phyloP scores from a whole-genome alignment of 64 coral and sea anemone genomes.

The Astreopora myriophthalma region DNA sequence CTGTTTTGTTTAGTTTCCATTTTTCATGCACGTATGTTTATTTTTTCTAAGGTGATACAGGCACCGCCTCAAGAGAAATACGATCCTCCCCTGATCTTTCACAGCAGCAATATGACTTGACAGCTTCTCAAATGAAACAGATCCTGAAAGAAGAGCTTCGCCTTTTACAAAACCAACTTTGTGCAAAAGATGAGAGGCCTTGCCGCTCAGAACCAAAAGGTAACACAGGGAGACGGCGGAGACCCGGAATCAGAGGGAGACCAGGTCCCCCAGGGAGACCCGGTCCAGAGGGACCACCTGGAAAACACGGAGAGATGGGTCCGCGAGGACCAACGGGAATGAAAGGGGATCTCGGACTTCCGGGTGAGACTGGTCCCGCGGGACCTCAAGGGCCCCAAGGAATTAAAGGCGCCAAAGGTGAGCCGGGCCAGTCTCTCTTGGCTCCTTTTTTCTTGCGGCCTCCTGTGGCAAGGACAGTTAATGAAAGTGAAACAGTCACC shows the following conservation, averaged over 20 bases:
- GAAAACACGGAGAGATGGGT: background rate
- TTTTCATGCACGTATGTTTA: too few species aligned
- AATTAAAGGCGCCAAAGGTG: slow-evolving; percentile 18
- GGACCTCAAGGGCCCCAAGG: slow-evolving; percentile 12
- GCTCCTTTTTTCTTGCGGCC: background rate
- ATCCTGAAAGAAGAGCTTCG: background rate
- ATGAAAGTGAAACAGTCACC: slow-evolving; percentile 13
- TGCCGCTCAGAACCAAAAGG: background rate
- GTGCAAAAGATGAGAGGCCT: background rate
- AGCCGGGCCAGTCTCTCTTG: background rate
- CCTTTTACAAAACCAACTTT: background rate
- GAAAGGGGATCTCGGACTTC: background rate
- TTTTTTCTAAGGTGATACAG: background rate
- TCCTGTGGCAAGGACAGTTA: background rate
- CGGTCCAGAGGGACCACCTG: background rate
- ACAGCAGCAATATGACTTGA: background rate
- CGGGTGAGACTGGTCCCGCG: background rate
- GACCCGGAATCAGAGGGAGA: background rate
- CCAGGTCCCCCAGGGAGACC: slow-evolving; percentile 3
- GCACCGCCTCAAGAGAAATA: background rate
- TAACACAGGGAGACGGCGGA: background rate
- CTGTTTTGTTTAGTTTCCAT: too few species aligned
- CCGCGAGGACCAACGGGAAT: background rate
- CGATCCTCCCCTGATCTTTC: background rate
- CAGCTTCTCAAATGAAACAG: background rate